These are phyloP conservation scores for Muntiacus muntjak DNA, from an alignment of 2,113 vertebrate genomes.

Conservation along the genomic window DNA sequence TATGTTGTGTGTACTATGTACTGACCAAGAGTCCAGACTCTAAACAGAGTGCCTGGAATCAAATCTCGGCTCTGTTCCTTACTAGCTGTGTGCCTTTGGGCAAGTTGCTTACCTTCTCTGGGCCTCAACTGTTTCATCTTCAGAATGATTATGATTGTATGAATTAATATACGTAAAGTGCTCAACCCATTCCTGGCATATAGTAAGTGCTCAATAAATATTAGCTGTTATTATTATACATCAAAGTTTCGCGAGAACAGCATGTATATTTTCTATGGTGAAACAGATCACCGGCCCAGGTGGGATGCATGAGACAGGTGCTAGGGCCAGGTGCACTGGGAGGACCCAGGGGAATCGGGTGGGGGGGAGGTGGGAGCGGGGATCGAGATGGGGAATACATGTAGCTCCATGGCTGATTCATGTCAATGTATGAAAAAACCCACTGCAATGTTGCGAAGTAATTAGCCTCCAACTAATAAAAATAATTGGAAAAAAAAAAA, in stretches of 20 bases:
- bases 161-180: neutral
- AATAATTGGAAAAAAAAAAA: neutral
- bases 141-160: neutral
- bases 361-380: too few relatives aligned
- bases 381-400: too few relatives aligned
- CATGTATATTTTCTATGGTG: too few relatives aligned
- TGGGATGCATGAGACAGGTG: too few relatives aligned
- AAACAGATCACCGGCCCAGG: too few relatives aligned
- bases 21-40: rapidly evolving
- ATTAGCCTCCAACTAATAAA: too few relatives aligned
- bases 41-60: neutral
- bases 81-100: slow-evolving; percentile 35
- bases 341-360: too few relatives aligned
- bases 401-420: too few relatives aligned
- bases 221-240: neutral
- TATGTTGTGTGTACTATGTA: too few relatives aligned
- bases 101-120: neutral
- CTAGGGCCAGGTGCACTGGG: too few relatives aligned
- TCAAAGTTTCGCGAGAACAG: neutral
- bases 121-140: slow-evolving; percentile 4
- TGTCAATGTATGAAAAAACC: too few relatives aligned
- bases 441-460: too few relatives aligned
- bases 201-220: neutral
- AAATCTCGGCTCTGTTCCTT: neutral
- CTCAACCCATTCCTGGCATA: neutral